These are phyloP conservation scores for Asteroscopus sphinx DNA, from an alignment of 2,888 invertebrate genomes.

Conservation along the genomic window DNA sequence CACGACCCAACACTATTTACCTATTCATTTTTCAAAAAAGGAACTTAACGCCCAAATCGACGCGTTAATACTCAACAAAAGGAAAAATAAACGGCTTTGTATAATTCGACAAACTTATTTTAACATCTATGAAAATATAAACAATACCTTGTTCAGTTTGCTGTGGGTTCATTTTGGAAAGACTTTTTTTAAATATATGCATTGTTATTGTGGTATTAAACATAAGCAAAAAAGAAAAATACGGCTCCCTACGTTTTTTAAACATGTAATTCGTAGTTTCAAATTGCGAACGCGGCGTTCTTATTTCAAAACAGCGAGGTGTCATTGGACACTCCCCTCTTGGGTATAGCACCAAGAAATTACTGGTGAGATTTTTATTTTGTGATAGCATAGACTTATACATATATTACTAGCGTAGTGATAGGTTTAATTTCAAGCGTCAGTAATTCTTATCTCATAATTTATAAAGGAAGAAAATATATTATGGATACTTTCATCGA, in stretches of 20 bases:
- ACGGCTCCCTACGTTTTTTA: conserved; percentile 83
- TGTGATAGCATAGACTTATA: too few relatives aligned
- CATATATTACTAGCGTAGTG: too few relatives aligned
- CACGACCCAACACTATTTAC: conserved; percentile 85
- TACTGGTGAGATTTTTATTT: conserved; percentile 38
- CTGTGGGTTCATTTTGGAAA: conserved; percentile 18
- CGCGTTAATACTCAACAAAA: conserved; percentile 86
- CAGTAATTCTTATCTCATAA: too few relatives aligned
- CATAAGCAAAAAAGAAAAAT: conserved; percentile 78
- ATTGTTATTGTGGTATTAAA: conserved; percentile 54
- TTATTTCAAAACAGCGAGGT: conserved; percentile 89
- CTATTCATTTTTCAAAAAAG: conserved; percentile 89
- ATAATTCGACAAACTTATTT: conserved; percentile 66
- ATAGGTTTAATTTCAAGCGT: too few relatives aligned
- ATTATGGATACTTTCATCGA: too few relatives aligned
- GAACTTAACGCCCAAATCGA: conserved; percentile 89
- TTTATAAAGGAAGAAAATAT: too few relatives aligned
- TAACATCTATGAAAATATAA: background rate
- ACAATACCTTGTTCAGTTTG: background rate
- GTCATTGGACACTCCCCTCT: conserved; percentile 88
- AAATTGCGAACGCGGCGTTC: conserved; percentile 88
- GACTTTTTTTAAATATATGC: background rate
- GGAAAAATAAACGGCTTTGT: conserved; percentile 89
- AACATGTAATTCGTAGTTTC: conserved; percentile 89
- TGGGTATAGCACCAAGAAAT: conserved; percentile 68